Evolutionary conservation across 2,113 vertebrate species (phyloP).

Genomic region (Notiomystis cincta): DNA sequence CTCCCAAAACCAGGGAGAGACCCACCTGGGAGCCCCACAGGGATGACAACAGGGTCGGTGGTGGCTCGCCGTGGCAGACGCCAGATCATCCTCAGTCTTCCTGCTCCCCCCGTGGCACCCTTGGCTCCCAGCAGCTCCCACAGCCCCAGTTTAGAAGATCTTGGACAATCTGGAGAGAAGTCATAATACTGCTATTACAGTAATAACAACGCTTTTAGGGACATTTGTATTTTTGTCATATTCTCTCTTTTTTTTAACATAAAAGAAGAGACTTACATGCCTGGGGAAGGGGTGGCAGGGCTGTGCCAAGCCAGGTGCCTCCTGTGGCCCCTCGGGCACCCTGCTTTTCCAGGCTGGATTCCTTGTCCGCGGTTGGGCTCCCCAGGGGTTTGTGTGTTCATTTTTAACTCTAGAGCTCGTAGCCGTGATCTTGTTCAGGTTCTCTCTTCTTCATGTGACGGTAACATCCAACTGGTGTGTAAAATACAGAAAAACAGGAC

Average conservation of each 20-base stretch:
- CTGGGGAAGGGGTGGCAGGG: background rate
- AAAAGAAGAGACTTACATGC: slow-evolving; percentile 9
- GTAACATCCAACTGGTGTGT: slow-evolving; percentile 65
- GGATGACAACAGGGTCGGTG: background rate
- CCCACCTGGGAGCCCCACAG: background rate
- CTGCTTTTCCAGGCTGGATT: background rate
- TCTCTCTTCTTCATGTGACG: slow-evolving; percentile 63
- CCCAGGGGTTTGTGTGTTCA: slow-evolving; percentile 24
- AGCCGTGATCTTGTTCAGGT: slow-evolving; percentile 59
- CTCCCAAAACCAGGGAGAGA: background rate
- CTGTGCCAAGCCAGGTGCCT: background rate
- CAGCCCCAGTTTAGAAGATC: background rate
- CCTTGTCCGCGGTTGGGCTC: background rate
- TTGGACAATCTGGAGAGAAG: slow-evolving; percentile 52
- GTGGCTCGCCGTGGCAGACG: background rate
- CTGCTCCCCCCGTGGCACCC: background rate
- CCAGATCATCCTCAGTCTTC: slow-evolving; percentile 34
- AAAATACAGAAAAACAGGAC: slow-evolving; percentile 35
- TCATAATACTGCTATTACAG: slow-evolving; percentile 45
- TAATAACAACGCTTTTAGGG: slow-evolving; percentile 36
- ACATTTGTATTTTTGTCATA: slow-evolving; percentile 35
- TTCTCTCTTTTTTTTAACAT: slow-evolving; percentile 39
- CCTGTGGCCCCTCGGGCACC: background rate
- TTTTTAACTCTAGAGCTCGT: slow-evolving; percentile 66
- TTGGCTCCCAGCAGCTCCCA: background rate